A percentile compares a stretch with the other conserved stretches of the same genome.
Evolutionary conservation across 1,140 invertebrate genomes (phyloP).

Genomic region (Cyrtorhinus lividipennis): DNA sequence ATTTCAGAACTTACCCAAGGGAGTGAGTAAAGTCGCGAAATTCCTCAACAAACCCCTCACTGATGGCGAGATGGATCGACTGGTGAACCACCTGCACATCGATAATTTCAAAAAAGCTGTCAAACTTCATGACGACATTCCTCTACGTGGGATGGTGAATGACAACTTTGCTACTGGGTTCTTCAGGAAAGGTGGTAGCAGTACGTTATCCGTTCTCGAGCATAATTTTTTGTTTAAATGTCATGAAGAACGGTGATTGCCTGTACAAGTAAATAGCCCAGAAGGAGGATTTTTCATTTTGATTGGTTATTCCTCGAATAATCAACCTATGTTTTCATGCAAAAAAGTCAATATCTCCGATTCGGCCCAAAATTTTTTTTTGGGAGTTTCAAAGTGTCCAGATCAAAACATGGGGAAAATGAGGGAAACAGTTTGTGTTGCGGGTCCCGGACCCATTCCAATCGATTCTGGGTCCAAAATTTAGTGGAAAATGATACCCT

Average conservation of each 20-base stretch:
- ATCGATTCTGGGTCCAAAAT: too few species aligned
- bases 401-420: too few species aligned
- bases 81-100: slow-evolving; percentile 43
- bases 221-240: too few species aligned
- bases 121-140: slow-evolving; percentile 23
- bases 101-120: slow-evolving; percentile 20
- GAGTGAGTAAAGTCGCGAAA: slow-evolving; percentile 49
- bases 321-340: neutral
- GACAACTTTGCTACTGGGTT: slow-evolving; percentile 23
- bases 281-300: neutral
- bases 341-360: too few species aligned
- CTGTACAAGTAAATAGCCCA: neutral
- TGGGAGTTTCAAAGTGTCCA: too few species aligned
- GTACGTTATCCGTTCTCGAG: neutral
- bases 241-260: too few species aligned
- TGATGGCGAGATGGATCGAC: slow-evolving; percentile 35
- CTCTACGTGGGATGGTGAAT: slow-evolving; percentile 14
- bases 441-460: too few species aligned
- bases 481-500: too few species aligned
- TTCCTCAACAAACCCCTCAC: slow-evolving; percentile 45
- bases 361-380: too few species aligned
- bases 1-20: slow-evolving; percentile 40
- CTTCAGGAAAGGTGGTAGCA: slow-evolving; percentile 23
- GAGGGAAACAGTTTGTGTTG: too few species aligned
- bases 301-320: neutral